Evolutionary conservation across 2,888 invertebrate species (phyloP).

Genomic region (Scaptomyza flava): DNA sequence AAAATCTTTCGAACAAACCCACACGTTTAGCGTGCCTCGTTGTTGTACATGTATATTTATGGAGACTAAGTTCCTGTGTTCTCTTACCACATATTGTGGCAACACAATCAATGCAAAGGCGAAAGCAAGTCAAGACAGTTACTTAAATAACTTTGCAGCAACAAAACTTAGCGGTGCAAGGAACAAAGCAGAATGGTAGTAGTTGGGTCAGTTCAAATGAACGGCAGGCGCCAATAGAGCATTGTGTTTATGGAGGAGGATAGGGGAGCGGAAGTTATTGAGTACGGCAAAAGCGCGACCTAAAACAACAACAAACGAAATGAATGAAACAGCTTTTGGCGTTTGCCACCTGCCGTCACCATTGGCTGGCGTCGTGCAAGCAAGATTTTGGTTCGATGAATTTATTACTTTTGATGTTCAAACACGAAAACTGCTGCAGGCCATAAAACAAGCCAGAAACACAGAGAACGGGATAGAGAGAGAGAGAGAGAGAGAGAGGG

Average conservation of each 20-base stretch:
- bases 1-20: slow-evolving; percentile 18
- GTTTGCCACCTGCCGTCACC: slow-evolving; percentile 45
- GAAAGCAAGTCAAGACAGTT: slow-evolving; percentile 70
- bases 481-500: neutral
- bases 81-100: neutral
- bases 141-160: slow-evolving; percentile 63
- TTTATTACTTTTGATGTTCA: slow-evolving; percentile 81
- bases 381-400: slow-evolving; percentile 80
- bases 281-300: slow-evolving; percentile 68
- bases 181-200: neutral
- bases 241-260: neutral
- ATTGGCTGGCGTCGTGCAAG: slow-evolving; percentile 40
- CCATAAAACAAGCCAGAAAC: slow-evolving; percentile 64
- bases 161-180: neutral
- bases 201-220: slow-evolving; percentile 46
- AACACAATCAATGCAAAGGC: slow-evolving; percentile 60
- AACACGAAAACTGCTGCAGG: slow-evolving; percentile 79
- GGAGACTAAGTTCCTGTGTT: slow-evolving; percentile 6
- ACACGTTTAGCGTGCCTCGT: slow-evolving; percentile 16
- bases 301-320: slow-evolving; percentile 54
- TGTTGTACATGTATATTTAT: slow-evolving; percentile 32
- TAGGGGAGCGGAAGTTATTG: slow-evolving; percentile 81
- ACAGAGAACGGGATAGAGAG: neutral
- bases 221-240: slow-evolving; percentile 36
- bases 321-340: slow-evolving; percentile 11